A percentile compares a stretch with the other conserved stretches of the same genome.
Conservation (phyloP, 2,797 vertebrate genomes). For the Dendrocincla fuliginosa region DNA sequence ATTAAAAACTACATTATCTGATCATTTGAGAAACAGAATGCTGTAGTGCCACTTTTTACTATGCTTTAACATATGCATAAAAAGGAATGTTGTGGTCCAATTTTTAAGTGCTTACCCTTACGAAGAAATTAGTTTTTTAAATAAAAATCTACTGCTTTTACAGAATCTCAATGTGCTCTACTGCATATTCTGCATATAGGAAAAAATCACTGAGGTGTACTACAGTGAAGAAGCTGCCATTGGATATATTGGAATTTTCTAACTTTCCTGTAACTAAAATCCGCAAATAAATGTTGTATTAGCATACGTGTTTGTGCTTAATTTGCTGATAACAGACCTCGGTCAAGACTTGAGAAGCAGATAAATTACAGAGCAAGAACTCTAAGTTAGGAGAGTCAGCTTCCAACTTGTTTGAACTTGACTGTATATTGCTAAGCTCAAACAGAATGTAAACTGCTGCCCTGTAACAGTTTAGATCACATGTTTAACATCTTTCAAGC, state of each 20-base stretch:
- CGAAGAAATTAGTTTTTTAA: background rate
- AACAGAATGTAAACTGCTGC: slow-evolving; percentile 42
- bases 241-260: background rate
- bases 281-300: background rate
- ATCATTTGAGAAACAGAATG: background rate
- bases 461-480: slow-evolving; percentile 23
- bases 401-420: slow-evolving; percentile 49
- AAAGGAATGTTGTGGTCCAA: background rate
- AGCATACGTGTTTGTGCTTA: background rate
- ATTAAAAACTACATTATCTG: slow-evolving; percentile 43
- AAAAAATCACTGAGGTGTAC: background rate
- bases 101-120: background rate
- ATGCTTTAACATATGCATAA: background rate
- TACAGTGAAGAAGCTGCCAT: background rate
- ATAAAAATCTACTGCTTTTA: slow-evolving; percentile 9
- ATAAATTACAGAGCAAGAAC: slow-evolving; percentile 17
- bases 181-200: background rate
- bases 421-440: background rate
- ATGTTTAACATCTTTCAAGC: slow-evolving; percentile 6
- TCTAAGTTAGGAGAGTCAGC: background rate
- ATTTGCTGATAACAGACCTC: slow-evolving; percentile 26
- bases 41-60: background rate
- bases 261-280: background rate
- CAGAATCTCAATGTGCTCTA: background rate
- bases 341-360: background rate